A percentile compares a stretch with the other conserved stretches of the same genome.
Evolutionary conservation across 2,113 vertebrate species (phyloP).

Genomic region (Anhinga rufa): DNA sequence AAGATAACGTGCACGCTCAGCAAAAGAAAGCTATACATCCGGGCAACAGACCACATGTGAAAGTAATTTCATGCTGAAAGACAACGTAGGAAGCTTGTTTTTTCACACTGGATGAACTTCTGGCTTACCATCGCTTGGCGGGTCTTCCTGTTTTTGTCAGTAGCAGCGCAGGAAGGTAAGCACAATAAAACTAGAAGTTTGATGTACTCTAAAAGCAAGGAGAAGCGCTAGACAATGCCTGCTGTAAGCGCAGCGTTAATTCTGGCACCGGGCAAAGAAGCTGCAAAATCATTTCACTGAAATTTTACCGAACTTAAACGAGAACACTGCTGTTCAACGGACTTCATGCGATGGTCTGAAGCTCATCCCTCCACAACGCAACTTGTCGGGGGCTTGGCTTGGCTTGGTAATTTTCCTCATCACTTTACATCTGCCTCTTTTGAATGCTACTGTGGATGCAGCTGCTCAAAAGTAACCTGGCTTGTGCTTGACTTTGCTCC

Average conservation of each 20-base stretch:
- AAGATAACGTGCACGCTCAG: background rate
- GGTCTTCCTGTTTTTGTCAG: background rate
- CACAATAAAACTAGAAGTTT: background rate
- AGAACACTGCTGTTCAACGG: constrained; percentile 3
- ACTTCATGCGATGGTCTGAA: background rate
- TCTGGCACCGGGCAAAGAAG: background rate
- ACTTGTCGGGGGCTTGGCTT: background rate
- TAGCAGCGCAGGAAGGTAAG: background rate
- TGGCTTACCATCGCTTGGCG: background rate
- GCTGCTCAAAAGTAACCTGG: background rate
- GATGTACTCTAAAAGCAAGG: background rate
- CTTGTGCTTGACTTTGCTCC: background rate
- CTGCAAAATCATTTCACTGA: constrained; percentile 26
- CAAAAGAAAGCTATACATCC: background rate
- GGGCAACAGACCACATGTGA: background rate
- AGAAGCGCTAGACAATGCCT: background rate
- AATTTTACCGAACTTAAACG: constrained; percentile 36
- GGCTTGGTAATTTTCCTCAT: background rate
- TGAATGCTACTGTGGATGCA: background rate
- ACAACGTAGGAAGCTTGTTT: background rate
- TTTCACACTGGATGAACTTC: background rate
- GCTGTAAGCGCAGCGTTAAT: background rate
- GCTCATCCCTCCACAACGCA: background rate
- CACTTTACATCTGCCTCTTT: background rate
- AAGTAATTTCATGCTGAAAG: background rate